Percentiles rank a stretch among this genome's conserved stretches.
These are phyloP conservation scores for fruit fly (Drosophila melanogaster) DNA, from an alignment of 1,140 invertebrate species.

Conservation along the genomic window DNA sequence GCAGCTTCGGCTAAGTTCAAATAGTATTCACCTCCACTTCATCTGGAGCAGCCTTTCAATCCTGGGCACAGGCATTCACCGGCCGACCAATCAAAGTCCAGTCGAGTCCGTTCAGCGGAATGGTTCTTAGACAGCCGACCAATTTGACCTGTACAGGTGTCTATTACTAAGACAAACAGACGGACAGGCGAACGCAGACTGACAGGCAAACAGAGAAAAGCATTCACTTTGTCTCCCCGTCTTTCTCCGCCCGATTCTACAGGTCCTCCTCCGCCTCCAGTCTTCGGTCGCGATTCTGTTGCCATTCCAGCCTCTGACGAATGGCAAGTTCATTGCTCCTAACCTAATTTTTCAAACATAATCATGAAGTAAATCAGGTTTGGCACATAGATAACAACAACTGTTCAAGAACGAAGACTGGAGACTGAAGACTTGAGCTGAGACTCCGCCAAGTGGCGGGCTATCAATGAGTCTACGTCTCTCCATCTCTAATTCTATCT, in stretches of 20 bases:
- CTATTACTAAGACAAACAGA: conserved; percentile 77
- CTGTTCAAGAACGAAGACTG: conserved; percentile 11
- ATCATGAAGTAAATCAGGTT: conserved; percentile 83
- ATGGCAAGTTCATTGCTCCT: conserved; percentile 84
- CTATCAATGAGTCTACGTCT: conserved; percentile 56
- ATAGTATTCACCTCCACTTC: conserved; percentile 27
- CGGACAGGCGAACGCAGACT: conserved; percentile 34
- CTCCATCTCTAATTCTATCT: conserved; percentile 22
- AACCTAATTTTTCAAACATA: conserved; percentile 84
- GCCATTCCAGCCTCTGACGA: conserved; percentile 62
- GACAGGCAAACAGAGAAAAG: conserved; percentile 56
- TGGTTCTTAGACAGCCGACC: conserved; percentile 48
- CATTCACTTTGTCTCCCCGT: conserved; percentile 69
- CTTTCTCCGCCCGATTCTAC: conserved; percentile 11
- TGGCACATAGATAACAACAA: conserved; percentile 82
- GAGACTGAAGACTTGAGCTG: conserved; percentile 22
- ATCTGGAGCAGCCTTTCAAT: conserved; percentile 26
- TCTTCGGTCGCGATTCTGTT: conserved; percentile 44
- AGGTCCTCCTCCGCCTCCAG: conserved; percentile 11
- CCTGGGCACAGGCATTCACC: conserved; percentile 35
- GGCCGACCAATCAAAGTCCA: conserved; percentile 44
- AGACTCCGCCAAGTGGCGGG: conserved; percentile 49
- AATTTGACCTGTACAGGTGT: conserved; percentile 71
- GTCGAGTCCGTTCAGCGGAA: conserved; percentile 32
- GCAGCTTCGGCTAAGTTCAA: conserved; percentile 39